Evolutionary conservation across 2,113 vertebrate genomes (phyloP), one percentile per base, ranked within the genome.

Genomic region (Coturnix japonica): DNA sequence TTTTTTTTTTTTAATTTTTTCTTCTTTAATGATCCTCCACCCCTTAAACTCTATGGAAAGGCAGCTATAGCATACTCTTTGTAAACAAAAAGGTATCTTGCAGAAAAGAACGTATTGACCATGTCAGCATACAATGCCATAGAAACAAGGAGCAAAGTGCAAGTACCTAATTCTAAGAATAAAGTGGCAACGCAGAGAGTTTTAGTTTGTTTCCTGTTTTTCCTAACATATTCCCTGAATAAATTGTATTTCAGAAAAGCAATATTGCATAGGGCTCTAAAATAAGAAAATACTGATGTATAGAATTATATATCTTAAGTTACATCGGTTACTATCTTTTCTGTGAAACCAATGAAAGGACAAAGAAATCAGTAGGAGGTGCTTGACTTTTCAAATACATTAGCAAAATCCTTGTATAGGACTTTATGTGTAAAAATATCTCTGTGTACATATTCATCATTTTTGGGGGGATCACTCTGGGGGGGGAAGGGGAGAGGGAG

Each of bases 361-460:
- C 19, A 46, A 59, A 46, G 49, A 64, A 86, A 86, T 6, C 15
- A 35, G 8, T 17, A 37, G 39, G 25, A 85, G 73, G n/a, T n/a
- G 4, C 91, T 85, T 60, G 21, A 35, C 15, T 85, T 60, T 14
- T 65, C 17, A 35, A 4, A 83, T 77, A 15, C 13, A 22, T 70
- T 70, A 26, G 4, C 23, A 35, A 41, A 56, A 1, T 73, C 82
- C 6, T 70, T 60, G 25, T 23, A 12, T 9, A 35, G n/a, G 4
- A 23, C 57, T 92, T 88, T 57, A 0, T 73, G 13, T 57, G 21
- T 30, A 83, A 80, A 73, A 44, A 1, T 65, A 2, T 43, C 9
- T 22, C 1, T 59, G 22, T 14, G 31, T 4, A 5, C 5, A 9
- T 33, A 30, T 44, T 74, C 6, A 31, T 0, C 65, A 9, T n/a